Evolutionary conservation across 1,140 invertebrate species (phyloP).

Genomic region (Idris sp.): DNA sequence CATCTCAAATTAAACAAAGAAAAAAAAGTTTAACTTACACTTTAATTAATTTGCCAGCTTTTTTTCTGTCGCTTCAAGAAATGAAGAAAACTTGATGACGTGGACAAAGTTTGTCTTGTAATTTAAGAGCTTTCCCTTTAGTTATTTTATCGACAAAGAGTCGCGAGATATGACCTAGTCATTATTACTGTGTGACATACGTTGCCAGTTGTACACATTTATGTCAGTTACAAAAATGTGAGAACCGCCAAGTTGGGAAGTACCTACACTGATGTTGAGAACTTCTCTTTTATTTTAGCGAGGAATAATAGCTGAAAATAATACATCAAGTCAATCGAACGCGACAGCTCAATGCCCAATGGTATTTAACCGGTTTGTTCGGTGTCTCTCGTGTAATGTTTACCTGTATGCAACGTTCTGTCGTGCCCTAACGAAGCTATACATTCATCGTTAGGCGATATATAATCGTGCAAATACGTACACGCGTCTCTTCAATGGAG

Average conservation of each 20-base stretch:
- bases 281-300: constrained; percentile 48
- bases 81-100: background rate
- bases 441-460: constrained; percentile 54
- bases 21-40: no score
- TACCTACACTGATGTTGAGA: no score
- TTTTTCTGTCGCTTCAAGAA: background rate
- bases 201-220: no score
- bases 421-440: constrained; percentile 46
- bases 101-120: background rate
- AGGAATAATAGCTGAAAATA: constrained; percentile 67
- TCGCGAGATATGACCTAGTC: constrained; percentile 10
- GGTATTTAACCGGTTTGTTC: constrained; percentile 56
- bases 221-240: no score
- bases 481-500: constrained; percentile 39
- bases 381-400: constrained; percentile 39
- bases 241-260: no score
- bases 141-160: constrained; percentile 7
- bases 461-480: constrained; percentile 50
- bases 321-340: constrained; percentile 65
- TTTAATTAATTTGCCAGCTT: no score
- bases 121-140: constrained; percentile 5
- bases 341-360: constrained; percentile 65
- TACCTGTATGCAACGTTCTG: constrained; percentile 43
- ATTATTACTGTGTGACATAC: constrained; percentile 37
- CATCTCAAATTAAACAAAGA: no score